Evolutionary conservation across 2,797 vertebrate species (phyloP), one percentile per base, ranked within the genome.

Genomic region (Triplophysa bombifrons): DNA sequence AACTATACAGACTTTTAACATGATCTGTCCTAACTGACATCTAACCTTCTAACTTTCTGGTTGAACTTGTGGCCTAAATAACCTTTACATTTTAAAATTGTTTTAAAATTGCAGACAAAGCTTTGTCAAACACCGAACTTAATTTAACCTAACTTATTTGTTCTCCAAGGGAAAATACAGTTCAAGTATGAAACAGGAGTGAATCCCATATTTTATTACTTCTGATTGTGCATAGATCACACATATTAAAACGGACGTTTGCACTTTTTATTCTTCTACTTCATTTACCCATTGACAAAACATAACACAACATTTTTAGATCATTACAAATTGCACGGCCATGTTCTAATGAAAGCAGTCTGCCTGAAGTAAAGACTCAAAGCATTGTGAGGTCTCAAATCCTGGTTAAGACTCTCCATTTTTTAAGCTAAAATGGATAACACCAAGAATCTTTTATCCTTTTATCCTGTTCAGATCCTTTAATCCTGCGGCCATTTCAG

Each of bases 341-440:
- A 71, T 63, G 76, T 51, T 70, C 44, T 61, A 34, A 65, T 44
- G 11, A 65, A 65, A 65, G 63, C 19, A 44, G 63, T 41, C 83
- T 84, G 86, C 90, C 88, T 80, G 84, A 91, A 89, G 92, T 90
- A 92, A 91, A 86, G 77, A 88, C 83, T 92, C 90, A 91, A 91
- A 90, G 88, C 88, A 90, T 90, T 92, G 90, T 92, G 86, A 93
- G 90, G 92, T 91, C 89, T 88, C 83, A 92, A 93, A 93, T 93
- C 92, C 92, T 87, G 90, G 90, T 91, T 93, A 93, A 94, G 92
- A 93, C 92, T 88, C 91, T 91, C 86, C 90, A 93, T 91, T 90
- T 93, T 91, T 92, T 87, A 91, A 91, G 91, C 92, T 91, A 92
- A 93, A 94, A 90, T 93, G 90, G 91, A 93, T 93, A 92, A 93